Conservation (phyloP, 1,140 invertebrate species). For the Anagrus nilaparvatae region DNA sequence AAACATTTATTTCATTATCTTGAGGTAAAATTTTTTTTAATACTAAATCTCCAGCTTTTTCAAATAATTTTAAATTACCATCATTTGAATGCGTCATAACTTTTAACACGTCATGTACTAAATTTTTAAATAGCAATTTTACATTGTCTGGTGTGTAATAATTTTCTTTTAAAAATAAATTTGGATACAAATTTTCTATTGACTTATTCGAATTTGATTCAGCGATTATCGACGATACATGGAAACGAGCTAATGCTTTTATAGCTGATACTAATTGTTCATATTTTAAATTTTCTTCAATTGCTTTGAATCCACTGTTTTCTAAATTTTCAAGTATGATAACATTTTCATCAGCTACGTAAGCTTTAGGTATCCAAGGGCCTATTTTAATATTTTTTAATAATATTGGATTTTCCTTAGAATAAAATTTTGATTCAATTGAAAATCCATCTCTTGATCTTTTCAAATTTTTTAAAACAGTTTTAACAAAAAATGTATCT, state of each 20-base stretch:
- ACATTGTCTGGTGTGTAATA: neutral
- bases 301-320: neutral
- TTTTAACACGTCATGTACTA: neutral
- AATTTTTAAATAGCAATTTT: neutral
- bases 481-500: no score
- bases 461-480: no score
- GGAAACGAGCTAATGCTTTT: neutral
- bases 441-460: no score
- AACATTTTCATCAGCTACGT: neutral
- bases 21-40: neutral
- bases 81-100: neutral
- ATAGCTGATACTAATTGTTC: no score
- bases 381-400: no score
- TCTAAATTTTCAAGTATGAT: conserved; percentile 1
- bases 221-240: conserved; percentile 1
- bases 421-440: no score
- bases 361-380: neutral
- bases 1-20: neutral
- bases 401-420: no score
- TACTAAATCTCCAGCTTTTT: neutral
- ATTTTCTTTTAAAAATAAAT: neutral
- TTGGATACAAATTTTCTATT: neutral
- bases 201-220: neutral
- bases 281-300: no score
- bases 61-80: neutral